Base-by-base conservation (phyloP, 35 echinoderm and acorn worm species). In the Heliocidaris tuberculata region DNA sequence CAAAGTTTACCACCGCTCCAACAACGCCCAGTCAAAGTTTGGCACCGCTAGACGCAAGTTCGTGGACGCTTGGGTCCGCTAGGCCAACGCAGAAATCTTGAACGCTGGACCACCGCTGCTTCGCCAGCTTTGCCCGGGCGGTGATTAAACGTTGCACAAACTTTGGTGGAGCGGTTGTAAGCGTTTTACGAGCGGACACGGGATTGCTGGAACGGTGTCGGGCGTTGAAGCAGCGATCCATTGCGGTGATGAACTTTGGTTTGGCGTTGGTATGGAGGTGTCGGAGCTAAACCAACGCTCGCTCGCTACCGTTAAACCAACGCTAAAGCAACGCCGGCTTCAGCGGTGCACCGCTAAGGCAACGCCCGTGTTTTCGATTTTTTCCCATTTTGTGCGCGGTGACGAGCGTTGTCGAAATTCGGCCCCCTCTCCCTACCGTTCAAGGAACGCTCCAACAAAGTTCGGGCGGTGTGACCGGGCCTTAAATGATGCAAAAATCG, bases 11-110 rank as follows among this genome's bases (percentile, higher is more conserved):
- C 86, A 31, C 86, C 86, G 86, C 86, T 32, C 86, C 86, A 88
- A 88, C 86, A 88, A 88, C 86, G 86, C 86, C 86, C 86, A 88
- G 86, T 88, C 86, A 88, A 88, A 88, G 86, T 88, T 88, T 88
- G 29, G 86, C 86, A 88, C 86, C 86, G 86, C 86, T 88, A 88
- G 86, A 88, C 86, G 86, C 86, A 88, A 88, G 86, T 88, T 88
- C 86, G 29, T 88, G 86, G 86, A 88, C 29, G 86, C 86, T 88
- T 88, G 27, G 86, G 31, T 88, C 86, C 86, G 86, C 86, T 88
- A 88, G 86, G 86, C 86, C 86, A 88, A 88, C 86, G 86, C 86
- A 88, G 86, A 88, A 88, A 88, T 88, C 86, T 88, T 88, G 86
- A 88, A 88, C 29, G 86, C 86, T 88, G 86, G 86, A 88, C 86